Percentiles rank a stretch among this genome's conserved stretches.
phyloP scores from a whole-genome alignment of 1,140 invertebrate genomes.

The Diploscapter pachys region DNA sequence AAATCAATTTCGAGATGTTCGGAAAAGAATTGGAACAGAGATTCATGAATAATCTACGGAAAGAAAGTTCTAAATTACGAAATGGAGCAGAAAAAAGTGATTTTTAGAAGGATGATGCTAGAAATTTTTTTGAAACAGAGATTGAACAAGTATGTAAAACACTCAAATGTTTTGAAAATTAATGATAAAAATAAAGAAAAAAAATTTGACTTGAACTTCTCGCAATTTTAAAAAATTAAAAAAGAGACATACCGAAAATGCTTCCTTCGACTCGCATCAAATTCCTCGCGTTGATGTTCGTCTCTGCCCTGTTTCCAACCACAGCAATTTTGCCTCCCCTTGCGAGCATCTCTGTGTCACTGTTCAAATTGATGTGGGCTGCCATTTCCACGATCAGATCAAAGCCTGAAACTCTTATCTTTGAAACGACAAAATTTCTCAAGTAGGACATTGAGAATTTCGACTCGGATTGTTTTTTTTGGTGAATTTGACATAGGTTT shows the following conservation, averaged over 20 bases:
- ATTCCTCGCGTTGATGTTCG: constrained; percentile 63
- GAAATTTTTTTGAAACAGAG: no score
- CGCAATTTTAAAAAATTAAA: not conserved
- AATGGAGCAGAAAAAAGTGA: no score
- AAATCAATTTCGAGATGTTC: no score
- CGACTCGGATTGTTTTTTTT: not conserved
- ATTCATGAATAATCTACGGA: no score
- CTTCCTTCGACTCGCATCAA: constrained; percentile 64
- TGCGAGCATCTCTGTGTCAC: constrained; percentile 63
- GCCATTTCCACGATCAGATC: constrained; percentile 68
- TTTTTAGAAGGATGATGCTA: no score
- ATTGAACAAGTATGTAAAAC: no score
- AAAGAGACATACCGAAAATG: constrained; percentile 61
- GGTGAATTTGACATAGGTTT: not conserved
- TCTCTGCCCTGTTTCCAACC: constrained; percentile 63
- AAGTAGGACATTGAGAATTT: not conserved
- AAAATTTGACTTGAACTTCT: not conserved
- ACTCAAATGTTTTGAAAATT: no score
- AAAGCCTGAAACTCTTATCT: constrained; percentile 57
- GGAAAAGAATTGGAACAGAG: no score
- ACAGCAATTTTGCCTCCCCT: constrained; percentile 63
- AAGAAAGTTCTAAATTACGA: no score
- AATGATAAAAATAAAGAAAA: not conserved
- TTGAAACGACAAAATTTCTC: not conserved
- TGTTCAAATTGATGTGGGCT: constrained; percentile 64